Base-by-base conservation (phyloP, 2,888 invertebrate species). In the Chesias legatella region DNA sequence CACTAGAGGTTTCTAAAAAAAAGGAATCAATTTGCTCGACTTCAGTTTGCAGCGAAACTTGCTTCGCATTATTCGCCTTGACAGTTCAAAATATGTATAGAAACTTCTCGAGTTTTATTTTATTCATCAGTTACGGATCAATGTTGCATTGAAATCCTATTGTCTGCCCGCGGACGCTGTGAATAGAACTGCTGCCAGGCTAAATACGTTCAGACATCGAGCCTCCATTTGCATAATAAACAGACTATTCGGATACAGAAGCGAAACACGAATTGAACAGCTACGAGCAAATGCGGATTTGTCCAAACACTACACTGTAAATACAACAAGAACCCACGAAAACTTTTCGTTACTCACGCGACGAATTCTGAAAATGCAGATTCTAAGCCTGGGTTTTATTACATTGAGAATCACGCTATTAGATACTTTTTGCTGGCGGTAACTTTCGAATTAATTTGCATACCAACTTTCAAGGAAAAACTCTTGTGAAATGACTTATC, bases 151-250 rank as follows among this genome's bases (percentile, higher is more conserved):
- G 58, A 59, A 63, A 64, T 60, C 56, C 59, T 55, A 56, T 57
- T 56, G 53, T 58, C 56, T 60, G 58, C 53, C 55, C 48, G 51
- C 53, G 52, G 44, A 61, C 52, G 61, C 71, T 63, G 60, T 64
- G 74, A 79, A 80, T 83, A 82, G 77, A 73, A 65, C 63, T 58
- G 66, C 74, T n/a, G n/a, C n/a, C n/a, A n/a, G n/a, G n/a, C n/a
- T 82, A 81, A 82, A 84, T 79, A 72, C 65, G 72, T 53, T 66
- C 58, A 45, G 51, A 24, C 13, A 24, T 17, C 51, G 53, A 73
- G 66, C 67, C 73, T 73, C 67, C 69, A 81, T 85, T 84, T 84
- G 71, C 79, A 81, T 85, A 83, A 83, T 83, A 73, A 73, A 75
- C 67, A 61, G 53, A 58, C 55, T 53, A 56, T 65, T 60, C 65